Conservation (phyloP, 2,113 vertebrate genomes). For the Centropus bengalensis region DNA sequence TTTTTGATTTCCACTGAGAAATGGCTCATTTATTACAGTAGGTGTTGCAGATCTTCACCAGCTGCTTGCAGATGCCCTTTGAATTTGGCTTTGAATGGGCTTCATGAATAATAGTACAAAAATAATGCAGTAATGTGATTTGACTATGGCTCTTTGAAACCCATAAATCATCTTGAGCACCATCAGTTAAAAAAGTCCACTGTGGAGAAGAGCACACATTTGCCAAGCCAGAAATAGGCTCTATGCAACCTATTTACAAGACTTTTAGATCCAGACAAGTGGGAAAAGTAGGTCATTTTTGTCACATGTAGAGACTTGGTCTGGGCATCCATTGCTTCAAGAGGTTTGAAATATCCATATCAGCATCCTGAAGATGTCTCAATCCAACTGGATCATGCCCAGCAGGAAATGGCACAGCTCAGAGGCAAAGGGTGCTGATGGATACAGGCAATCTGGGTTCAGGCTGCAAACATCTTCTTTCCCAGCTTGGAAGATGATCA, state of each 20-base stretch:
- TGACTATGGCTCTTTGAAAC: slow-evolving; percentile 53
- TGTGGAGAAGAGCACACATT: background rate
- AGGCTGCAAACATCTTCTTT: background rate
- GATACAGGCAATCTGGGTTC: background rate
- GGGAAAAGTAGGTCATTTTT: slow-evolving; percentile 20
- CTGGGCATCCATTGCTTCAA: background rate
- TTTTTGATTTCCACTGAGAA: slow-evolving; percentile 63
- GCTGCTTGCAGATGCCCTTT: slow-evolving; percentile 47
- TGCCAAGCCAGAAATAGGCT: slow-evolving; percentile 57
- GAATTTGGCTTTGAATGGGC: slow-evolving; percentile 49
- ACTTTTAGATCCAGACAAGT: background rate
- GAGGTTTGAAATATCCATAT: background rate
- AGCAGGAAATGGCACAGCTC: background rate
- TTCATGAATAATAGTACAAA: slow-evolving; percentile 69
- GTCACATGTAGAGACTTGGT: slow-evolving; percentile 29
- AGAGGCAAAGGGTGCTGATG: background rate
- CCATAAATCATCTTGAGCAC: slow-evolving; percentile 55
- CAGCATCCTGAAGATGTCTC: background rate
- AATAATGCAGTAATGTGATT: slow-evolving; percentile 56
- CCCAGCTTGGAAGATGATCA: background rate
- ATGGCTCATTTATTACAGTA: slow-evolving; percentile 71
- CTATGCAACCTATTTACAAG: slow-evolving; percentile 2
- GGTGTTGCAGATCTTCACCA: slow-evolving; percentile 57
- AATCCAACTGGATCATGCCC: background rate
- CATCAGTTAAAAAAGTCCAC: slow-evolving; percentile 47